phyloP scores from a whole-genome alignment of 2,113 vertebrate species.

The Lathamus discolor region DNA sequence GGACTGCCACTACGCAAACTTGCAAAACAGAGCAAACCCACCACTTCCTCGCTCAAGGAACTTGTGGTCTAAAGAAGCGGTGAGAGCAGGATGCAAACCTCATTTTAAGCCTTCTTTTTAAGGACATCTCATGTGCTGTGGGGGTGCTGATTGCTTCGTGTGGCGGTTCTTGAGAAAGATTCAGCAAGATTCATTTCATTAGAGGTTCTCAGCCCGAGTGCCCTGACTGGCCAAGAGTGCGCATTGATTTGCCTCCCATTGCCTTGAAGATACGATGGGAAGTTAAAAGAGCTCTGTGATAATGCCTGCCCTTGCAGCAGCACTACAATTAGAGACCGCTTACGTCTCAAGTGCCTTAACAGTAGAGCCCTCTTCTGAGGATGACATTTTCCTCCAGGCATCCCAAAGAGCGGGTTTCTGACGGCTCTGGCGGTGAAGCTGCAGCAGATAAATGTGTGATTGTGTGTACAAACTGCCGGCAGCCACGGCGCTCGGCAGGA shows the following conservation, averaged over 20 bases:
- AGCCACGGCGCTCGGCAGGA: not conserved
- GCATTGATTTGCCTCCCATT: not conserved
- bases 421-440: not conserved
- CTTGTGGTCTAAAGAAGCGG: not conserved
- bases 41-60: fast-evolving
- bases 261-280: not conserved
- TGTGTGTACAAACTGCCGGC: conserved; percentile 37
- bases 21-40: not conserved
- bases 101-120: not conserved
- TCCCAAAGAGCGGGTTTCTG: conserved; percentile 27
- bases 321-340: not conserved
- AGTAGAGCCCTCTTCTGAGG: conserved; percentile 33
- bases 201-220: not conserved
- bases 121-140: not conserved
- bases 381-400: conserved; percentile 50
- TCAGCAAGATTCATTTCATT: not conserved
- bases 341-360: conserved; percentile 12
- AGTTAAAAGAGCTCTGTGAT: not conserved
- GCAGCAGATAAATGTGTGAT: conserved; percentile 40
- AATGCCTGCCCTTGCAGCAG: not conserved
- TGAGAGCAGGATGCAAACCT: not conserved
- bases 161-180: not conserved
- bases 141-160: not conserved
- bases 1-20: not conserved
- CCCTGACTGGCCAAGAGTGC: not conserved